Base-by-base conservation (phyloP, 2,888 invertebrate genomes). In the Ectemnius continuus region DNA sequence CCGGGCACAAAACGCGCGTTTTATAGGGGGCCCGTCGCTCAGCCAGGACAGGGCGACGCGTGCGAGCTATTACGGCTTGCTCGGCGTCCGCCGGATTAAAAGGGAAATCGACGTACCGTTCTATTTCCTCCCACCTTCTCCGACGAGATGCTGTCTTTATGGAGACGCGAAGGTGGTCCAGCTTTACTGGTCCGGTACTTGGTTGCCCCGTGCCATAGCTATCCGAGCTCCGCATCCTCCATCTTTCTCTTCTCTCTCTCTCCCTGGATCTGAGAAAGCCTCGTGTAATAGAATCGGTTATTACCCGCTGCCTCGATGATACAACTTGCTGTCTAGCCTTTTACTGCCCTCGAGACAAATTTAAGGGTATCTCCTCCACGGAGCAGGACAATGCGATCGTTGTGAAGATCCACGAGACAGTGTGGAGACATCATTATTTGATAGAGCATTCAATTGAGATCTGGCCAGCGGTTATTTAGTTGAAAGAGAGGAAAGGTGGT, bases 1-100 rank as follows among this genome's bases (percentile, higher is more conserved):
- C 62, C 69, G 74, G 73, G 70, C 81, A 81, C 81, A 81, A 81
- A 81, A 81, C 76, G 76, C 56, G 61, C 72, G 79, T 81, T 81
- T 81, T 81, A 81, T 81, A 75, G 81, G 75, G 73, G 69, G 69
- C 62, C 63, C 66, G 20, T 56, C 61, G 57, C 60, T 18, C 45
- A 67, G 56, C 56, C 70, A 67, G 46, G 71, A 69, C 63, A 57
- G 64, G 62, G 56, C 68, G 81, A 80, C 82, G 82, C 82, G 82
- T 82, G 82, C 82, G 82, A 82, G 82, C 80, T 75, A 82, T 82
- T 82, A 82, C 72, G 56, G 60, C 65, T 18, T 16, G 52, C 16
- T 47, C 13, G 45, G 60, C 67, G 28, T 28, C 68, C 67, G 48
- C 70, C 61, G 75, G 78, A 82, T 82, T 82, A 80, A 80, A 82